Evolutionary conservation across 2,888 invertebrate genomes (phyloP), one percentile per base, ranked within the genome.

Genomic region (Theretra japonica): DNA sequence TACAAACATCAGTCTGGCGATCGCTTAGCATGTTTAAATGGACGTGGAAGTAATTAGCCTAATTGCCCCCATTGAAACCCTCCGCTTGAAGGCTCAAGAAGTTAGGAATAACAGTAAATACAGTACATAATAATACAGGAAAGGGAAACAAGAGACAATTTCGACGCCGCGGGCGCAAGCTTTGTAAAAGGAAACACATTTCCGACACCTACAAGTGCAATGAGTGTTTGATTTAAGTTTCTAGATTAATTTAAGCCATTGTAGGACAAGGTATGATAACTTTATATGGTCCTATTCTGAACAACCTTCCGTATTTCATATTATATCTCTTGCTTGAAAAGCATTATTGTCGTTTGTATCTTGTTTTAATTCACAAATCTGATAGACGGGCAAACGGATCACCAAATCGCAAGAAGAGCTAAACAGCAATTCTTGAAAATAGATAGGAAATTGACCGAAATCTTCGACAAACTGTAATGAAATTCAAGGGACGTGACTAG

Each of bases 21-120:
- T 33, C 62, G 4, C 23, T 23, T 23, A 65, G 48, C 41, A 48
- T 65, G 65, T 48, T 11, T 65, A 65, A 65, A 65, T 65, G 48
- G 48, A 65, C 21, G 41, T 65, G 65, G 65, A 65, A 65, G 48
- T 65, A 41, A 48, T 65, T 48, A 65, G 17, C 23, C 48, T 65
- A 65, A 65, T 65, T 65, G 65, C 41, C 65, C 8, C 48, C 48
- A 65, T 65, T 48, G 65, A 65, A 65, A 65, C 48, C 41, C 65
- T 48, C 3, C 41, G 17, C 11, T 65, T 23, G 65, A 48, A 65
- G 48, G 23, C 65, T 65, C 41, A 53, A 58, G 25, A 23, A 58
- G 23, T 65, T 65, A 65, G 41, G 65, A 41, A 65, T 65, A 48
- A 65, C 41, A 48, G 65, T 65, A 65, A 41, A 65, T 21, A 25